A percentile compares a stretch with the other conserved stretches of the same genome.
phyloP scores from a whole-genome alignment of 2,797 vertebrate species.

The Ceryle rudis region DNA sequence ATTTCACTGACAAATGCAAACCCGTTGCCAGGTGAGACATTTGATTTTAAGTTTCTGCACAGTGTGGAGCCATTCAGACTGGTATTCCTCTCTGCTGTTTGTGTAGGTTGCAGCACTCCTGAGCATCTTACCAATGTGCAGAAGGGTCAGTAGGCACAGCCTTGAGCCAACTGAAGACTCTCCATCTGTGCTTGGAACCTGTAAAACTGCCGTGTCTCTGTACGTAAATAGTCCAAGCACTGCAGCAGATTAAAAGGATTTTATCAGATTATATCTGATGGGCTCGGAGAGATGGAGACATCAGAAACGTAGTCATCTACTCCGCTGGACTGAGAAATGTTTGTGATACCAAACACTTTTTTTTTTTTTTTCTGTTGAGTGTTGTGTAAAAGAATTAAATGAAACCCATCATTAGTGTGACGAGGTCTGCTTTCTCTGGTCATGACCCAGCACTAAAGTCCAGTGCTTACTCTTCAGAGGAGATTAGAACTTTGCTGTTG shows the following conservation, averaged over 20 bases:
- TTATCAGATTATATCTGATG: conserved; percentile 11
- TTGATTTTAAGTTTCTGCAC: conserved; percentile 24
- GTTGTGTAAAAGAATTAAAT: background rate
- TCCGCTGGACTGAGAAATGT: background rate
- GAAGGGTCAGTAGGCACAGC: background rate
- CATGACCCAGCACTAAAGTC: background rate
- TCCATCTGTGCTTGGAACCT: background rate
- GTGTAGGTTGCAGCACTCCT: background rate
- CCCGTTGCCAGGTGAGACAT: conserved; percentile 31
- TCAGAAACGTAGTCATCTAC: background rate
- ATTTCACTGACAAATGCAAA: conserved; percentile 46
- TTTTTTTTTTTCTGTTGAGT: background rate
- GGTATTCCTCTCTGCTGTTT: background rate
- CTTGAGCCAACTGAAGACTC: background rate
- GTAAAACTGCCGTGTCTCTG: background rate
- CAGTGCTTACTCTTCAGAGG: background rate
- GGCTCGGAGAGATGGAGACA: background rate
- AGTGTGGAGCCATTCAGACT: background rate
- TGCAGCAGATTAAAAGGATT: background rate
- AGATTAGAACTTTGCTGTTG: background rate
- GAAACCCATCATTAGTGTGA: background rate
- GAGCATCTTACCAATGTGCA: background rate
- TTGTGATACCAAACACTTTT: background rate
- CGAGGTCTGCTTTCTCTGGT: background rate
- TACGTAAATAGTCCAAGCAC: background rate